Evolutionary conservation across 2,797 vertebrate genomes (phyloP), one percentile per base, ranked within the genome.

Genomic region (Typhlichthys subterraneus): DNA sequence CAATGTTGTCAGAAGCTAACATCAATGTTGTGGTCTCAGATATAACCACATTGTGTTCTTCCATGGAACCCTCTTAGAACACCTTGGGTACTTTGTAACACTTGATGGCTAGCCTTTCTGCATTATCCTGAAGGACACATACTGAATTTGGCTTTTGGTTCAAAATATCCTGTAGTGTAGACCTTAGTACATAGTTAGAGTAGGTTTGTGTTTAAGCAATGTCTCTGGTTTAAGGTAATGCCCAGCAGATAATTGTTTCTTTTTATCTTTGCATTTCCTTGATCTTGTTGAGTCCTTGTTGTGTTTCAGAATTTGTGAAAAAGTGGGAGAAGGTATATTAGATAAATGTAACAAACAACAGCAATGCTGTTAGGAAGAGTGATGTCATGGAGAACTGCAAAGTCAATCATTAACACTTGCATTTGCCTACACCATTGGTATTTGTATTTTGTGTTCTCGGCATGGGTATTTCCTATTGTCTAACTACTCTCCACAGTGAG

Each of bases 1-100:
- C 79, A 77, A 73, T 76, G 67, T 82, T 89, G 81, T 72, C 72
- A 78, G 83, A 86, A 82, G 84, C 80, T 79, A 75, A 85, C 84
- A 77, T 76, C 86, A 79, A 74, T 77, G 62, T 59, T 59, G 38
- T 58, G 38, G 12, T 60, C 62, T 76, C 65, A 72, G 53, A 52
- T 13, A 38, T 15, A 81, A 80, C 67, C 78, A 68, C n/a, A 54
- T 12, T 75, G 79, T 85, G 65, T 83, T 72, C 33, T 74, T 60
- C 71, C 53, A 59, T 78, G 69, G 66, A 75, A 63, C 65, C 58
- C 76, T 51, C 68, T 65, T 59, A 70, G 29, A 76, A 45, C 66
- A 57, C 65, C 58, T 61, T 51, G 67, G 64, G 66, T 63, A 79
- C 69, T 67, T 57, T 56, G 52, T 56, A 63, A 49, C 61, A 64